Percentiles rank a stretch among this genome's conserved stretches.
Evolutionary conservation across 2,888 invertebrate species (phyloP).

Genomic region (Dryobotodes eremita): DNA sequence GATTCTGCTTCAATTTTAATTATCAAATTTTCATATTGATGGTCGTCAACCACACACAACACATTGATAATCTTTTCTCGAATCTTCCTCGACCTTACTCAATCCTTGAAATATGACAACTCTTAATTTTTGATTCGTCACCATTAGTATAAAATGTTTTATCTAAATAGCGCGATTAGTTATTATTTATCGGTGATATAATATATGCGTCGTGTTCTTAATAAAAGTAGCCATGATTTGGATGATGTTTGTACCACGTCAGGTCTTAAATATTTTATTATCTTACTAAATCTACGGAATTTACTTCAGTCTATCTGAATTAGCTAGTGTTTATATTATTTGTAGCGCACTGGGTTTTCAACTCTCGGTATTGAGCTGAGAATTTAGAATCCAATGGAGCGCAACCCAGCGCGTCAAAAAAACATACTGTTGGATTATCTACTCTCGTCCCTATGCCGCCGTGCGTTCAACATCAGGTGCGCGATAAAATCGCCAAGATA

Average conservation of each 20-base stretch:
- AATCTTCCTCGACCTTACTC: not conserved
- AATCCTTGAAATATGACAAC: not conserved
- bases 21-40: not conserved
- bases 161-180: constrained; percentile 40
- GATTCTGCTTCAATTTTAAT: not conserved
- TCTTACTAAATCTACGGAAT: constrained; percentile 8
- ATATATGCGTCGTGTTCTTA: constrained; percentile 12
- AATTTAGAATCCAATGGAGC: not conserved
- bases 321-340: not conserved
- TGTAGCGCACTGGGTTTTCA: not conserved
- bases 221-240: constrained; percentile 14
- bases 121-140: constrained; percentile 13
- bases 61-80: not conserved
- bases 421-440: too few relatives aligned
- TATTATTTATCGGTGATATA: constrained; percentile 30
- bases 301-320: not conserved
- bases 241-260: constrained; percentile 20
- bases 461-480: too few relatives aligned
- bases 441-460: too few relatives aligned
- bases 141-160: constrained; percentile 11
- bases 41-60: not conserved
- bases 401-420: not conserved
- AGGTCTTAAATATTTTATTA: constrained; percentile 24
- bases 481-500: too few relatives aligned
- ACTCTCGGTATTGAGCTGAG: not conserved